Conservation (phyloP, 2,888 invertebrate species). For the Melinaea marsaeus region DNA sequence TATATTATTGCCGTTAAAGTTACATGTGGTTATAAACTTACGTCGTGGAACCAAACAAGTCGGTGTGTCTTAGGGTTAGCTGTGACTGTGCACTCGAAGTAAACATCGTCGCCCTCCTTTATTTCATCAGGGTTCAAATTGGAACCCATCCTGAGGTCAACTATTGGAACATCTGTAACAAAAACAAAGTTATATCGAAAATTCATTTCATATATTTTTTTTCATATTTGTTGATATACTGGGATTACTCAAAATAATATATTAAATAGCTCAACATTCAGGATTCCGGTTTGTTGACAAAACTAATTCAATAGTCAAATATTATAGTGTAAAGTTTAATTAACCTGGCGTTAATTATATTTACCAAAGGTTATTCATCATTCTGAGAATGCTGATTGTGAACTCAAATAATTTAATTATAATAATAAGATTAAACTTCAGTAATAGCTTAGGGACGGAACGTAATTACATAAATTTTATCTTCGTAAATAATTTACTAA, state of each 20-base stretch:
- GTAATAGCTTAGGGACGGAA: too few species aligned
- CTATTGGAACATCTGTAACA: constrained; percentile 86
- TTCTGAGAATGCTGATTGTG: not conserved
- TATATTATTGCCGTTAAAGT: not conserved
- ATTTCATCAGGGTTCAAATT: constrained; percentile 91
- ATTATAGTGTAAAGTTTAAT: constrained; percentile 1
- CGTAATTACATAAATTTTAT: too few species aligned
- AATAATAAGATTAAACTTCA: not conserved
- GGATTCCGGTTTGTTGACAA: not conserved
- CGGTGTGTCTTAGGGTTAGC: constrained; percentile 91
- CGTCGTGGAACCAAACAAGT: constrained; percentile 90
- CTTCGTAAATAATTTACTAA: too few species aligned
- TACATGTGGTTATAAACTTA: constrained; percentile 44
- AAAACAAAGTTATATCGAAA: constrained; percentile 27
- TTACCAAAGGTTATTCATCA: not conserved
- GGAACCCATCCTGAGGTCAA: constrained; percentile 89
- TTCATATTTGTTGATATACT: too few species aligned
- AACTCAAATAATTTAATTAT: not conserved
- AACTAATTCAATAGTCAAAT: not conserved
- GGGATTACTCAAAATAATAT: too few species aligned
- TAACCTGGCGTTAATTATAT: constrained; percentile 2
- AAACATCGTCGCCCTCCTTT: constrained; percentile 93
- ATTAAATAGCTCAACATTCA: not conserved
- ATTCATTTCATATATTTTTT: not conserved
- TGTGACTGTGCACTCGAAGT: constrained; percentile 90